These are phyloP conservation scores for Anodontia alba DNA, from an alignment of 2,888 invertebrate species.

Conservation along the genomic window DNA sequence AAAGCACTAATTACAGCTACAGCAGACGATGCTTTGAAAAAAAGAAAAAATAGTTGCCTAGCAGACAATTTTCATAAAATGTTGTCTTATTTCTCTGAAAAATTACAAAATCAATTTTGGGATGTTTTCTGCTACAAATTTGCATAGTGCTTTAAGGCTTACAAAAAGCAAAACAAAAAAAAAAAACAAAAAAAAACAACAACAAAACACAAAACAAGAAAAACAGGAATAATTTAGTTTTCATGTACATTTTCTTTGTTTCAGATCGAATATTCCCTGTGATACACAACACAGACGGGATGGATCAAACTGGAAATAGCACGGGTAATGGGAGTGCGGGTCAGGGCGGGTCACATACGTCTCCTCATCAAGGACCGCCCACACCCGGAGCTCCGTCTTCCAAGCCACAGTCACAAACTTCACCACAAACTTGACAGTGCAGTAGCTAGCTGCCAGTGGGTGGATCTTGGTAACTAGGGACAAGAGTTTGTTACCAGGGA, in stretches of 20 bases:
- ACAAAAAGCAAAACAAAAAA: too few species aligned
- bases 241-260: constrained; percentile 43
- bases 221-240: too few species aligned
- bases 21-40: too few species aligned
- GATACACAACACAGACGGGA: constrained; percentile 69
- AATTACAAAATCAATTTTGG: too few species aligned
- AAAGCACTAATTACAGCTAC: too few species aligned
- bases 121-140: too few species aligned
- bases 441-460: constrained; percentile 6
- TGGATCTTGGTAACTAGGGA: constrained; percentile 12
- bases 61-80: too few species aligned
- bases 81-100: too few species aligned
- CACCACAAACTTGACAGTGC: constrained; percentile 71
- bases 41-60: too few species aligned
- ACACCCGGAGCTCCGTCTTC: constrained; percentile 65
- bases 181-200: too few species aligned
- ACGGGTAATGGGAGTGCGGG: constrained; percentile 65
- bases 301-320: constrained; percentile 65
- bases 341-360: constrained; percentile 58
- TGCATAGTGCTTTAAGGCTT: too few species aligned
- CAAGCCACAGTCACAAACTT: constrained; percentile 64
- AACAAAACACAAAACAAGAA: too few species aligned
- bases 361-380: constrained; percentile 65
- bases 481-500: background rate
- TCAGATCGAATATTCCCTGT: constrained; percentile 75